These are phyloP conservation scores for Drosophila nannoptera DNA, from an alignment of 1,140 invertebrate species.

Conservation along the genomic window DNA sequence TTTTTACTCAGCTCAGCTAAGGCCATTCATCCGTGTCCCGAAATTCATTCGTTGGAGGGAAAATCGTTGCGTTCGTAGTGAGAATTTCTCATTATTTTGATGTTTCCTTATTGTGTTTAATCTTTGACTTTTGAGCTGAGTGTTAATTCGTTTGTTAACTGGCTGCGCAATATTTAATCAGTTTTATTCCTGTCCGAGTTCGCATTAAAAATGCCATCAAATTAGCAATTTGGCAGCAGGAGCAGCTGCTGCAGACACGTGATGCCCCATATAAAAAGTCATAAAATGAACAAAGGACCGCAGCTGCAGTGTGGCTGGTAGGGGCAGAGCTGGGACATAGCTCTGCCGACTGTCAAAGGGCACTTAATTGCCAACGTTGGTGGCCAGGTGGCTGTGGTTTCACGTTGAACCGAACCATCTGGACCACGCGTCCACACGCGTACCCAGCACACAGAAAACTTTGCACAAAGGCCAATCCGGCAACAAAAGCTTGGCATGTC, in stretches of 20 bases:
- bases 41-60: not conserved
- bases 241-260: slow-evolving; percentile 16
- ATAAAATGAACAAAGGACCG: slow-evolving; percentile 44
- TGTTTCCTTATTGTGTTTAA: not conserved
- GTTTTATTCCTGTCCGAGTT: slow-evolving; percentile 13
- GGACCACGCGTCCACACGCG: slow-evolving; percentile 1
- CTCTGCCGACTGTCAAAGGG: slow-evolving; percentile 57
- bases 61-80: too few relatives aligned
- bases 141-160: slow-evolving; percentile 21
- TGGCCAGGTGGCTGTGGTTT: slow-evolving; percentile 8
- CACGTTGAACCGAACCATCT: not conserved
- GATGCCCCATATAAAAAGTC: slow-evolving; percentile 55
- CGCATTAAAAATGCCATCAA: slow-evolving; percentile 47
- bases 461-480: slow-evolving; percentile 54
- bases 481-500: slow-evolving; percentile 44
- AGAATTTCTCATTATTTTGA: not conserved
- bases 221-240: slow-evolving; percentile 38
- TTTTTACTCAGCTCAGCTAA: too few relatives aligned
- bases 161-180: slow-evolving; percentile 8
- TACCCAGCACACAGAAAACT: slow-evolving; percentile 34
- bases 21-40: too few relatives aligned
- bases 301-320: not conserved
- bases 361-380: slow-evolving; percentile 55
- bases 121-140: slow-evolving; percentile 13
- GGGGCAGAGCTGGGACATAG: slow-evolving; percentile 24